Percentiles rank a stretch among this genome's conserved stretches.
These are phyloP conservation scores for Crax fasciolata DNA, from an alignment of 2,797 vertebrate genomes.

Conservation along the genomic window DNA sequence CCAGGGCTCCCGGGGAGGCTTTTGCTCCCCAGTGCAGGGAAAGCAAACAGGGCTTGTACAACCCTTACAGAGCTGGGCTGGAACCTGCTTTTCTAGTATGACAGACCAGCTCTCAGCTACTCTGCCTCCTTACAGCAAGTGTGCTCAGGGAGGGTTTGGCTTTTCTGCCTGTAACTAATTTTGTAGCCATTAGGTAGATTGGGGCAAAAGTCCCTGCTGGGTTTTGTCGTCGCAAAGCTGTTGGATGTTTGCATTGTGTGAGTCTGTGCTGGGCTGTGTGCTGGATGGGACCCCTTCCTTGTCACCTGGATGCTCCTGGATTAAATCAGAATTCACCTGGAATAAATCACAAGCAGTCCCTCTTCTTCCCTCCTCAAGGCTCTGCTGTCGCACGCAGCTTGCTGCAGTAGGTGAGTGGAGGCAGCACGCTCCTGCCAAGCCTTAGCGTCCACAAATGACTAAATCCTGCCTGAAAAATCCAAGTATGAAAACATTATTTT, in stretches of 20 bases:
- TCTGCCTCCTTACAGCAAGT: not conserved
- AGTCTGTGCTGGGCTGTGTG: fast-evolving
- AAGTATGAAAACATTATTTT: slow-evolving; percentile 65
- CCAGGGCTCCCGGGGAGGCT: not conserved
- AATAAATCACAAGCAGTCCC: not conserved
- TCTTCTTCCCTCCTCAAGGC: not conserved
- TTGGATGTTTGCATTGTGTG: fast-evolving
- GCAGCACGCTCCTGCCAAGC: not conserved
- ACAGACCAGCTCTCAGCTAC: not conserved
- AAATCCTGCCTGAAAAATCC: slow-evolving; percentile 67
- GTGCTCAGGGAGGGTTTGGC: slow-evolving; percentile 1
- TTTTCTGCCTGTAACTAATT: not conserved
- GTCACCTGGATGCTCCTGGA: not conserved
- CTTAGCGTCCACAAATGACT: slow-evolving; percentile 63
- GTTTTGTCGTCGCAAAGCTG: not conserved
- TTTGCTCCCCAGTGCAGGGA: not conserved
- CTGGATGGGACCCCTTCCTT: not conserved
- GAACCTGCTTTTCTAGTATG: slow-evolving; percentile 13
- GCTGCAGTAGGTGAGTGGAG: slow-evolving; percentile 10
- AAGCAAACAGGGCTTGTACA: not conserved
- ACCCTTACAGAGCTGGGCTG: not conserved
- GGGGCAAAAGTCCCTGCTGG: not conserved
- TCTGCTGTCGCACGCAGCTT: not conserved
- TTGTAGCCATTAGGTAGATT: not conserved
- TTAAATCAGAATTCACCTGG: not conserved